These are phyloP conservation scores for Yponomeuta sedellus DNA, from an alignment of 2,888 invertebrate genomes.

Conservation along the genomic window DNA sequence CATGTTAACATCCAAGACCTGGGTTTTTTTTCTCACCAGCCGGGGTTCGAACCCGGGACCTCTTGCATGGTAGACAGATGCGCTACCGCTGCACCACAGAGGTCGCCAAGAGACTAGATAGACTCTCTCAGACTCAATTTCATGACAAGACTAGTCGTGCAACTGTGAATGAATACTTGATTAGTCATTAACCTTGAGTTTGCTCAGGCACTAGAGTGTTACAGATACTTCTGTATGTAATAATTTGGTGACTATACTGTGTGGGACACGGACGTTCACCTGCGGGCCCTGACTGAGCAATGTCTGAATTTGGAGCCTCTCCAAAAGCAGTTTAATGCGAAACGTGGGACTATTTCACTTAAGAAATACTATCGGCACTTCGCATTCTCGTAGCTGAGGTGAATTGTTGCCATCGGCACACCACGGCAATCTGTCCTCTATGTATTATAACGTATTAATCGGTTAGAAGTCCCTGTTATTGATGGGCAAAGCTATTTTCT, in stretches of 20 bases:
- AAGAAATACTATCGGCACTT: conserved; percentile 3
- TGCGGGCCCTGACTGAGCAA: conserved; percentile 53
- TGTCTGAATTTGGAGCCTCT: conserved; percentile 45
- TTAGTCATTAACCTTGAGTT: neutral
- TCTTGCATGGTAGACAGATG: too few relatives aligned
- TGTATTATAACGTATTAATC: too few relatives aligned
- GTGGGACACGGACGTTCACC: conserved; percentile 65
- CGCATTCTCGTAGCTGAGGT: neutral
- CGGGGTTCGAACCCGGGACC: too few relatives aligned
- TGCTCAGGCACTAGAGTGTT: neutral
- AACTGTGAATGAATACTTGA: neutral
- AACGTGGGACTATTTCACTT: conserved; percentile 1
- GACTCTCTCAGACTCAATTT: too few relatives aligned
- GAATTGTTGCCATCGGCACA: neutral
- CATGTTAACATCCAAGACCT: too few relatives aligned
- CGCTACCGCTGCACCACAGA: too few relatives aligned
- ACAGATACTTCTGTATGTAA: neutral
- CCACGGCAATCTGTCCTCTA: neutral
- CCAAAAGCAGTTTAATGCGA: conserved; percentile 48
- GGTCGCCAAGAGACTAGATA: too few relatives aligned
- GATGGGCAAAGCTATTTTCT: too few relatives aligned
- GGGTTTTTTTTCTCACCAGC: too few relatives aligned
- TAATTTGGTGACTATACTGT: conserved; percentile 26
- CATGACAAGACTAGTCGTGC: too few relatives aligned
- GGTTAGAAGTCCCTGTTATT: too few relatives aligned